Conservation (phyloP, 2,113 vertebrate genomes). For the Ornithorhynchus anatinus region DNA sequence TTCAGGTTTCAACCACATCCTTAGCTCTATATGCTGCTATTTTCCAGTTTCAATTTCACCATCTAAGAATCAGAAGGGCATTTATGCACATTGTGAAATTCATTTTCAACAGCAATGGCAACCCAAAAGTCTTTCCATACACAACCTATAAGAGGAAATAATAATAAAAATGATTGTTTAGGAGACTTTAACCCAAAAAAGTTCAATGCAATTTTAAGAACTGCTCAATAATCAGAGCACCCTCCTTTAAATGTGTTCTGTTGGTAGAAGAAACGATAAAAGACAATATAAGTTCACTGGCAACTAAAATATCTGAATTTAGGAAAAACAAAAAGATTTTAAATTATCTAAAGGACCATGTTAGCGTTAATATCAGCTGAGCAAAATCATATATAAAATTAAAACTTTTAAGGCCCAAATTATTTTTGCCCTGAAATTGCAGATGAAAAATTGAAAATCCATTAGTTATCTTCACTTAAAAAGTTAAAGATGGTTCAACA, state of each 20-base stretch:
- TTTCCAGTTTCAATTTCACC: neutral
- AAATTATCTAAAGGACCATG: neutral
- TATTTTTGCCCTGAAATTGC: neutral
- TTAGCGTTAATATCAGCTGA: neutral
- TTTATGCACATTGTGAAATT: neutral
- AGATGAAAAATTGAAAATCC: neutral
- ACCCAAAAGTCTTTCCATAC: neutral
- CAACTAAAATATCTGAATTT: neutral
- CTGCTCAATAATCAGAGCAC: neutral
- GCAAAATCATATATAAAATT: too few relatives aligned
- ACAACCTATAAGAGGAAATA: neutral
- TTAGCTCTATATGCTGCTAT: neutral
- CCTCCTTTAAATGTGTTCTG: neutral
- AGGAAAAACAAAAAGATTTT: neutral
- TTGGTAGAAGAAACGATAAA: neutral
- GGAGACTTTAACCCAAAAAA: neutral
- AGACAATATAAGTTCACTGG: neutral
- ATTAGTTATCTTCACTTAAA: neutral
- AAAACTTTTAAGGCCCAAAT: too few relatives aligned
- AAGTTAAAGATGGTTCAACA: neutral
- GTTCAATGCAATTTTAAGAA: neutral
- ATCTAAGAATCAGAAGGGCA: neutral
- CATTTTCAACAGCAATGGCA: neutral
- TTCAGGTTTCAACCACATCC: neutral
- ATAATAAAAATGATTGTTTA: neutral